These are phyloP conservation scores for Lagocephalus sceleratus DNA, from an alignment of 2,797 vertebrate species.

Conservation along the genomic window DNA sequence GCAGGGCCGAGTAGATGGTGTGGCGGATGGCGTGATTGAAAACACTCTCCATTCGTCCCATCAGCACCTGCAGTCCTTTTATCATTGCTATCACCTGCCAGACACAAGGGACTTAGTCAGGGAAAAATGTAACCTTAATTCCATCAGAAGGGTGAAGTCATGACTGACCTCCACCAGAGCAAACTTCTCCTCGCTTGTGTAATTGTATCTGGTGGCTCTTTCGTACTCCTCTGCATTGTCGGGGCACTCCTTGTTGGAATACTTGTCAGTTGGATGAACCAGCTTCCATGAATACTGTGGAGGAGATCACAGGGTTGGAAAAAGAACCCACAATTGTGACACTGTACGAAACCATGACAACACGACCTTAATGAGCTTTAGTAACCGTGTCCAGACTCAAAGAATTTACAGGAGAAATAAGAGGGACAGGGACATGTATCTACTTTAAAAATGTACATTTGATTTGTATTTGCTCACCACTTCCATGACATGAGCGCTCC, in stretches of 20 bases:
- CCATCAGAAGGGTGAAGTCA: not conserved
- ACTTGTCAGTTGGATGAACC: slow-evolving; percentile 97
- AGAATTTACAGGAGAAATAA: not conserved
- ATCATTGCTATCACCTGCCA: slow-evolving; percentile 98
- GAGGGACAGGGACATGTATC: too few relatives aligned
- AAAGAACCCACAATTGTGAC: not conserved
- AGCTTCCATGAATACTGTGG: slow-evolving; percentile 95
- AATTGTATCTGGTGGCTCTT: slow-evolving; percentile 96
- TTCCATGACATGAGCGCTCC: slow-evolving; percentile 99
- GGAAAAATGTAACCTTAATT: rapidly evolving
- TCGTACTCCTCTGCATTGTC: slow-evolving; percentile 98
- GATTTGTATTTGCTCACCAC: slow-evolving; percentile 84
- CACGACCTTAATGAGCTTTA: not conserved
- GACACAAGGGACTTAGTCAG: not conserved
- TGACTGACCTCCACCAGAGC: slow-evolving; percentile 90
- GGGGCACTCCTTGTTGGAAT: slow-evolving; percentile 97
- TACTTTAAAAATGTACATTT: not conserved
- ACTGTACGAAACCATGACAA: not conserved
- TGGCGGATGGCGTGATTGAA: slow-evolving; percentile 98
- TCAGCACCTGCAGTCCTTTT: slow-evolving; percentile 95
- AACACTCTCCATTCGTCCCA: slow-evolving; percentile 99
- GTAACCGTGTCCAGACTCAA: not conserved
- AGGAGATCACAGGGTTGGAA: not conserved
- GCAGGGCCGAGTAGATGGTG: slow-evolving; percentile 94
- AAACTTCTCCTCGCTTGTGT: slow-evolving; percentile 97